A percentile compares a stretch with the other conserved stretches of the same genome.
Evolutionary conservation across 2,888 invertebrate species (phyloP).

Genomic region (Melinaea marsaeus): DNA sequence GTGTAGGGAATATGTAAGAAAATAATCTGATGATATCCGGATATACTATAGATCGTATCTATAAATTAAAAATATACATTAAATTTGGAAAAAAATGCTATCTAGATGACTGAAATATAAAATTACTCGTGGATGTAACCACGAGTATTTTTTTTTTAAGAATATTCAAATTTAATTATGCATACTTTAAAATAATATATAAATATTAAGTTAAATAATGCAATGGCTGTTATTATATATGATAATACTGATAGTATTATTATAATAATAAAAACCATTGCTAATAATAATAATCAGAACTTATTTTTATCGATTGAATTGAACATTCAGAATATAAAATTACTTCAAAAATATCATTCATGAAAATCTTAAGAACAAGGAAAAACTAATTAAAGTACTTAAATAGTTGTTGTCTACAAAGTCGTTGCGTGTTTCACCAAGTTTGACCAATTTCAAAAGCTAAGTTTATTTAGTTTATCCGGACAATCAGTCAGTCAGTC

Average conservation of each 20-base stretch:
- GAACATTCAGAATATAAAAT: background rate
- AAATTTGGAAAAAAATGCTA: background rate
- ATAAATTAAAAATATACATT: constrained; percentile 15
- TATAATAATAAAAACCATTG: too few relatives aligned
- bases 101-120: background rate
- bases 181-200: too few relatives aligned
- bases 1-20: constrained; percentile 17
- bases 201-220: too few relatives aligned
- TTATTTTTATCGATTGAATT: background rate
- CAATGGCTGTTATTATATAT: too few relatives aligned
- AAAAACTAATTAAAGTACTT: constrained; percentile 5
- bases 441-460: background rate
- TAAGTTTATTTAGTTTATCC: constrained; percentile 1
- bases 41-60: constrained; percentile 15
- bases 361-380: constrained; percentile 3
- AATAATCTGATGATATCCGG: background rate
- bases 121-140: too few relatives aligned
- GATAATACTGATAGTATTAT: too few relatives aligned
- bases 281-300: too few relatives aligned
- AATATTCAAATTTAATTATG: too few relatives aligned
- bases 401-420: constrained; percentile 3
- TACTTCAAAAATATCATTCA: background rate
- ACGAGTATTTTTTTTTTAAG: too few relatives aligned
- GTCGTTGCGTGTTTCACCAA: background rate
- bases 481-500: too few relatives aligned